Percentiles rank a stretch among this genome's conserved stretches.
Conservation (phyloP, 1,140 invertebrate species). For the Drosophila miranda region DNA sequence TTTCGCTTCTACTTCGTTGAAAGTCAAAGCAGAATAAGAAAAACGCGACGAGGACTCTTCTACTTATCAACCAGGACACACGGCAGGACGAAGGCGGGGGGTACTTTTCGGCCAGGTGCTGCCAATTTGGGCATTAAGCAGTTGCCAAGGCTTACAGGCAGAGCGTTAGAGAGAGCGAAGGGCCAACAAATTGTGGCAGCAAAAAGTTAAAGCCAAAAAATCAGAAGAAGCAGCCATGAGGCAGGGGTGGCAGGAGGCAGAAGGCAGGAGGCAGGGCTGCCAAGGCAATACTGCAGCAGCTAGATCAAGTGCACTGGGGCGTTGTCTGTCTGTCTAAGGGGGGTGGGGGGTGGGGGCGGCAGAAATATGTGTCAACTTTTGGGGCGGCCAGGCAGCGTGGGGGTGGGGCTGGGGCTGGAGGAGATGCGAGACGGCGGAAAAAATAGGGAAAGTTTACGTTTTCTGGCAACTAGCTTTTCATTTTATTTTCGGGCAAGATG, state of each 20-base stretch:
- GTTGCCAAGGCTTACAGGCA: constrained; percentile 40
- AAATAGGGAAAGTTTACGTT: constrained; percentile 72
- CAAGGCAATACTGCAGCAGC: constrained; percentile 58
- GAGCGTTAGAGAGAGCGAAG: not conserved
- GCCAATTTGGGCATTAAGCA: constrained; percentile 75
- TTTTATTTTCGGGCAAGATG: constrained; percentile 59
- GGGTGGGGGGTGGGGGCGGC: constrained; percentile 50
- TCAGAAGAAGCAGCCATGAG: not conserved
- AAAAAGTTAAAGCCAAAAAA: constrained; percentile 65
- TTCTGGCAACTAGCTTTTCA: constrained; percentile 71
- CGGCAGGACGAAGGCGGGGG: constrained; percentile 32
- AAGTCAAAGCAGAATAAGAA: constrained; percentile 44
- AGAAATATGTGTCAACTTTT: constrained; percentile 78
- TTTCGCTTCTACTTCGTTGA: constrained; percentile 44
- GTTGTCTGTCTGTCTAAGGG: constrained; percentile 36
- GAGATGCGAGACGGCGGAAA: not conserved
- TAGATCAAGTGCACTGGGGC: constrained; percentile 58
- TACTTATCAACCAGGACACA: constrained; percentile 68
- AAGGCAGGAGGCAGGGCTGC: constrained; percentile 37
- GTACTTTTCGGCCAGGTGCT: constrained; percentile 66
- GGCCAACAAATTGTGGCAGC: constrained; percentile 64
- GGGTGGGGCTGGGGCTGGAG: no score
- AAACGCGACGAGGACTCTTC: constrained; percentile 34
- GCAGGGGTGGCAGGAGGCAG: constrained; percentile 25
- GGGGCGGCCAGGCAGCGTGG: constrained; percentile 13